phyloP scores from a whole-genome alignment of 2,113 vertebrate species.

The Pterocles gutturalis region DNA sequence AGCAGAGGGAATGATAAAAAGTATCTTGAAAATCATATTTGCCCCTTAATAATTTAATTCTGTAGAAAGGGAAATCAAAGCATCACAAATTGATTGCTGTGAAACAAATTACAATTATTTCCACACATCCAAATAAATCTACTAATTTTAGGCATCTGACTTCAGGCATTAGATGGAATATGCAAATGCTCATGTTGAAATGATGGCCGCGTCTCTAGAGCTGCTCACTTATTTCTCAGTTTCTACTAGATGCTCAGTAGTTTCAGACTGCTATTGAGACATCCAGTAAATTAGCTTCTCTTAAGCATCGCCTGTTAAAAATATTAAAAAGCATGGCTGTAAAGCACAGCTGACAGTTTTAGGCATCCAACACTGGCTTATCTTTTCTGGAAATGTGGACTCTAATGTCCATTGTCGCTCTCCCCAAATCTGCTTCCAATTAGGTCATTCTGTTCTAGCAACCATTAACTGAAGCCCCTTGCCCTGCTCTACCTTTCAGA shows the following conservation, averaged over 20 bases:
- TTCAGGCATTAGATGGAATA: constrained; percentile 60
- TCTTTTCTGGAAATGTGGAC: constrained; percentile 39
- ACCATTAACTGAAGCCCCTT: not conserved
- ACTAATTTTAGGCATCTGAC: constrained; percentile 70
- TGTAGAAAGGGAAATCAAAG: constrained; percentile 67
- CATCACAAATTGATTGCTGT: constrained; percentile 72
- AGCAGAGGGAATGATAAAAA: constrained; percentile 31
- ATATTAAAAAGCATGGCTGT: constrained; percentile 39
- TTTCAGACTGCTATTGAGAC: constrained; percentile 2
- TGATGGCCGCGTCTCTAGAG: constrained; percentile 21
- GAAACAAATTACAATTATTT: constrained; percentile 76
- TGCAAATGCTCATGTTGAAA: constrained; percentile 59
- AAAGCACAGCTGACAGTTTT: constrained; percentile 62
- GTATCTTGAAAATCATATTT: constrained; percentile 58
- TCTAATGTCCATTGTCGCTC: constrained; percentile 14
- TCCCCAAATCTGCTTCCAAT: constrained; percentile 63
- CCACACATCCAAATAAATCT: constrained; percentile 71
- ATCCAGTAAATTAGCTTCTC: constrained; percentile 60
- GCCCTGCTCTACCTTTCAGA: not conserved
- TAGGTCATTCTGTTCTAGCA: constrained; percentile 61
- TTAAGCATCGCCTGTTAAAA: constrained; percentile 62
- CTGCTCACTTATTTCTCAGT: constrained; percentile 27
- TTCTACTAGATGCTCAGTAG: not conserved
- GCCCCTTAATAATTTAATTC: constrained; percentile 60
- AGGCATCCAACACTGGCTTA: not conserved